phyloP scores from a whole-genome alignment of 2,113 vertebrate genomes.

The Meleagris gallopavo region DNA sequence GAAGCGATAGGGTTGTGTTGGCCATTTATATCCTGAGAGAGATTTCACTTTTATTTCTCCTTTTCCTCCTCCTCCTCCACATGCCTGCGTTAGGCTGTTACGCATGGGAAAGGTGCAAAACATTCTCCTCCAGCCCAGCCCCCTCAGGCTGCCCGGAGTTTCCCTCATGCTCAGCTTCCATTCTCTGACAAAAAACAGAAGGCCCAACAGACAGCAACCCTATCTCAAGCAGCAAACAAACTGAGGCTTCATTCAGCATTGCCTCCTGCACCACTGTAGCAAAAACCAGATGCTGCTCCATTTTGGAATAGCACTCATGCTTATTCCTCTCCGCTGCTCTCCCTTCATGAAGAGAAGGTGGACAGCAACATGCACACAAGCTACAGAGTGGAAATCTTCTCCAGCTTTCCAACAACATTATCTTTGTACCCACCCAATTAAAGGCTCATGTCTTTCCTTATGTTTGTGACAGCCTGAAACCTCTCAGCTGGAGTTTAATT shows the following conservation, averaged over 20 bases:
- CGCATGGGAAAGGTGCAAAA: not conserved
- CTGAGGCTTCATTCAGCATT: not conserved
- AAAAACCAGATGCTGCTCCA: not conserved
- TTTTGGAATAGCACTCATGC: not conserved
- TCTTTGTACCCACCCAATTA: not conserved
- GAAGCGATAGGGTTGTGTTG: conserved; percentile 25
- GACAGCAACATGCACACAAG: not conserved
- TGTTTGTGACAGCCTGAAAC: not conserved
- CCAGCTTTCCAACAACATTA: not conserved
- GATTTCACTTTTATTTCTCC: conserved; percentile 39
- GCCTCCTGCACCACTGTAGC: not conserved
- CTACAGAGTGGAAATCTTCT: not conserved
- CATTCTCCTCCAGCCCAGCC: not conserved
- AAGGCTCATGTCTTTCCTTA: not conserved
- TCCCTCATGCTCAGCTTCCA: not conserved
- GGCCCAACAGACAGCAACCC: not conserved
- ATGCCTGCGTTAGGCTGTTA: not conserved
- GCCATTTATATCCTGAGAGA: conserved; percentile 70
- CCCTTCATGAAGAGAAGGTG: not conserved
- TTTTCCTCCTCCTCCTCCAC: not conserved
- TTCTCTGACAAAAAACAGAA: not conserved
- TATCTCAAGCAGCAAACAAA: not conserved
- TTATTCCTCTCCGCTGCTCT: not conserved
- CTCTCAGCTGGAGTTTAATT: not conserved
- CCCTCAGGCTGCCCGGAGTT: not conserved